Conservation (phyloP, 1,140 invertebrate genomes). For the Brachionus angularis region DNA sequence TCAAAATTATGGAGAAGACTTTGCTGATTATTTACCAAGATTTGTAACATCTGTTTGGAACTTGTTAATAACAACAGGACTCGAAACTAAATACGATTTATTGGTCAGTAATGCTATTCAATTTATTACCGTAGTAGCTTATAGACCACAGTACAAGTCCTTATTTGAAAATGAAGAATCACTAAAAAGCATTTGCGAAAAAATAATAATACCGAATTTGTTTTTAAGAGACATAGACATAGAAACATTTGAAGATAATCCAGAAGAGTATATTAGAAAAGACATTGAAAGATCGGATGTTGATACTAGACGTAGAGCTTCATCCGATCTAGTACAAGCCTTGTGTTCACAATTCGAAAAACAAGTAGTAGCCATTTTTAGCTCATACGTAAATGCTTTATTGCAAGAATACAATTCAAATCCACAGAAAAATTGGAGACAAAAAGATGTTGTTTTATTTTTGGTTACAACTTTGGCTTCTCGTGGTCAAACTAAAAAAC, state of each 20-base stretch:
- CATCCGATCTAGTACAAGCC: conserved; percentile 79
- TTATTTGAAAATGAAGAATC: conserved; percentile 78
- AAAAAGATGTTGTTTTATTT: conserved; percentile 91
- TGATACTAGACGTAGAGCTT: conserved; percentile 85
- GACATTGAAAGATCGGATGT: conserved; percentile 97
- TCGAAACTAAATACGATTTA: conserved; percentile 84
- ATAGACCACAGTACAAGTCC: conserved; percentile 76
- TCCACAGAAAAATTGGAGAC: conserved; percentile 75
- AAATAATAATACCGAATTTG: conserved; percentile 96
- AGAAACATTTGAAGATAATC: conserved; percentile 93
- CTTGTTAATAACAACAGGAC: conserved; percentile 74
- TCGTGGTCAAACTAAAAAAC: conserved; percentile 78
- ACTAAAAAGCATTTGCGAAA: conserved; percentile 86
- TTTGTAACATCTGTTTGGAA: conserved; percentile 92
- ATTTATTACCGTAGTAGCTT: conserved; percentile 88
- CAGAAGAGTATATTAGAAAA: conserved; percentile 91
- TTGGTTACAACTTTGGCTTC: conserved; percentile 87
- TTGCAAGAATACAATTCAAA: conserved; percentile 72
- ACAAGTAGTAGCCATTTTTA: conserved; percentile 40
- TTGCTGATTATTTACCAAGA: conserved; percentile 74
- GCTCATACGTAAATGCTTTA: conserved; percentile 29
- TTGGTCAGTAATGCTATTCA: conserved; percentile 90
- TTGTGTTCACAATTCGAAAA: conserved; percentile 35
- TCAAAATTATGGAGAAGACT: conserved; percentile 96
- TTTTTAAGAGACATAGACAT: conserved; percentile 88